Conservation (phyloP, 2,113 vertebrate genomes). For the Phaethon lepturus region DNA sequence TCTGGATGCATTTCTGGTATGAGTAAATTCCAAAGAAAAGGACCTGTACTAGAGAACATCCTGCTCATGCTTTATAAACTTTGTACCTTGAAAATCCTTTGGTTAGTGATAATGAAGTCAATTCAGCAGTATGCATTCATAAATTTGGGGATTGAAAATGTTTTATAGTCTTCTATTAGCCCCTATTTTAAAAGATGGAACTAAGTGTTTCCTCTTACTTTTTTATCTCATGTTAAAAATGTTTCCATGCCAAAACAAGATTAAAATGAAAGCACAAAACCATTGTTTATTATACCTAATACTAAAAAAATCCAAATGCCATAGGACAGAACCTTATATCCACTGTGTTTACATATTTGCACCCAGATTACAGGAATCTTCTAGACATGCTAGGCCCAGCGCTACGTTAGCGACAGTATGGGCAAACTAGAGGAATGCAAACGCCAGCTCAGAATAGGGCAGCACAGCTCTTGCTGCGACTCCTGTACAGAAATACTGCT, state of each 20-base stretch:
- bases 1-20: neutral
- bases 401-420: accelerated
- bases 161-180: neutral
- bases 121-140: neutral
- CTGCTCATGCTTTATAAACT: neutral
- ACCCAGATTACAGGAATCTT: accelerated
- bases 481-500: neutral
- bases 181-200: neutral
- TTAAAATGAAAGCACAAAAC: neutral
- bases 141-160: neutral
- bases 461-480: neutral
- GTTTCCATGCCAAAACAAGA: neutral
- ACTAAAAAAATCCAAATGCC: neutral
- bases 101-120: neutral
- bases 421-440: neutral
- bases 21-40: neutral
- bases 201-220: neutral
- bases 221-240: neutral
- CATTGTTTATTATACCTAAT: neutral
- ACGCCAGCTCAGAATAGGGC: neutral
- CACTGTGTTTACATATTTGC: neutral
- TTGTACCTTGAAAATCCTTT: neutral
- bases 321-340: neutral
- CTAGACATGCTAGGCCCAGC: no score
- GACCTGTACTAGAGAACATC: neutral